Evolutionary conservation across 2,113 vertebrate species (phyloP).

Genomic region (Pteruthius melanotis): DNA sequence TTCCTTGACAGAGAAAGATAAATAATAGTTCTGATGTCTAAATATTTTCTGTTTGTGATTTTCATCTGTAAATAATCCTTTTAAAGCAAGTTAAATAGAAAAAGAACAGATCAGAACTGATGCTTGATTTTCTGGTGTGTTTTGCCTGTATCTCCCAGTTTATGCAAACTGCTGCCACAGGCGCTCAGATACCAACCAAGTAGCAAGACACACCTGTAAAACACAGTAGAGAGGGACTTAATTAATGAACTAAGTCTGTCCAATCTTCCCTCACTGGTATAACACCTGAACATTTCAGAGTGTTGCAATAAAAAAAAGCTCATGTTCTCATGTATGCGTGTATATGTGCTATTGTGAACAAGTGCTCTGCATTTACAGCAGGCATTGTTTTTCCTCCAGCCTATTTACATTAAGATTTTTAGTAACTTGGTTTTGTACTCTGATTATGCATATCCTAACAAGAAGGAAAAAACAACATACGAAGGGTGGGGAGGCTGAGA

Average conservation of each 20-base stretch:
- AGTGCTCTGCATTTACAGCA: background rate
- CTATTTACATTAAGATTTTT: background rate
- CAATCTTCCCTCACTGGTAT: background rate
- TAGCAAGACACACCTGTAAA: background rate
- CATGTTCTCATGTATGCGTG: background rate
- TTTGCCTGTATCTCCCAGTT: background rate
- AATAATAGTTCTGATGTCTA: background rate
- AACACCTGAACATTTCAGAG: background rate
- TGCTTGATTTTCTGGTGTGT: background rate
- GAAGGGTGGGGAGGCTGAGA: slow-evolving; percentile 47
- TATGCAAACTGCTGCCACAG: background rate
- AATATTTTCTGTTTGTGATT: slow-evolving; percentile 4
- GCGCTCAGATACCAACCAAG: background rate
- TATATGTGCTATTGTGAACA: background rate
- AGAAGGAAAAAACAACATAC: slow-evolving; percentile 45
- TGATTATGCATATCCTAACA: slow-evolving; percentile 42
- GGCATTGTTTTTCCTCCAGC: background rate
- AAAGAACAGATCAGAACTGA: background rate
- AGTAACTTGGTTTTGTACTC: background rate
- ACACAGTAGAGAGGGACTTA: background rate
- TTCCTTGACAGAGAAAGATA: background rate
- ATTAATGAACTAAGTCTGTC: background rate
- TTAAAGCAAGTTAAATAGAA: background rate
- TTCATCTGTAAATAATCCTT: background rate
- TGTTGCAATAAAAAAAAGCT: background rate